Base-by-base conservation (phyloP, 2,888 invertebrate genomes). In the Metellina segmentata region DNA sequence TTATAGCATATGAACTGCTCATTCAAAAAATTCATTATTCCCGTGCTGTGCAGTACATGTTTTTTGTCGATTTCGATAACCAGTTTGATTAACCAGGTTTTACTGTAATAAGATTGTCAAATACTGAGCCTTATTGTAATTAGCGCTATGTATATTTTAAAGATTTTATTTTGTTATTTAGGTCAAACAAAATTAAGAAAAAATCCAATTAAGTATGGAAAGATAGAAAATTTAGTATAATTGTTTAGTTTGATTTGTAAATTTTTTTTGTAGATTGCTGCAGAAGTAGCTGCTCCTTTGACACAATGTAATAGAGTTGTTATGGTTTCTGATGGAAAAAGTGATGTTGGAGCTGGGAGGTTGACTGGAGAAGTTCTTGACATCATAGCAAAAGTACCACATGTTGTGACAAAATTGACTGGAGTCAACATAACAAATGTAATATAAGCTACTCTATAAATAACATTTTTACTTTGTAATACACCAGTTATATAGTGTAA, bases 281-380 rank as follows among this genome's bases (percentile, higher is more conserved):
- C 99, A 52, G 99, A 99, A 95, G 98, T 99, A 79, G 98, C 99
- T 69, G 98, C 98, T 52, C 99, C 99, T 8, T 95, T 99, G 93
- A 97, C 98, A 0, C 98, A 98, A 95, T 97, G 98, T 7, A 98
- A 98, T 95, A 98, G 98, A 95, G 97, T 99, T 93, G 98, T 98
- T 8, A 99, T 99, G 99, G 97, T 99, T 20, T 98, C 98, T 0
- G 97, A 97, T 94, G 99, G 99, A 69, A 94, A 95, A 93, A 95
- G 98, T 61, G 98, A 98, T 83, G 96, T 99, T 52, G 99, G 99
- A 53, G 98, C 98, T 0, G 97, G 98, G 93, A 98, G 98, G 95
- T 96, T 99, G 93, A 98, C 99, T 6, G 97, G 97, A 72, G 99
- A 99, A 95, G 97, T 99, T 61, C 96, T 99, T 94, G 97, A 96